Evolutionary conservation across 2,797 vertebrate species (phyloP).

Genomic region (Chaenodraco wilsoni): DNA sequence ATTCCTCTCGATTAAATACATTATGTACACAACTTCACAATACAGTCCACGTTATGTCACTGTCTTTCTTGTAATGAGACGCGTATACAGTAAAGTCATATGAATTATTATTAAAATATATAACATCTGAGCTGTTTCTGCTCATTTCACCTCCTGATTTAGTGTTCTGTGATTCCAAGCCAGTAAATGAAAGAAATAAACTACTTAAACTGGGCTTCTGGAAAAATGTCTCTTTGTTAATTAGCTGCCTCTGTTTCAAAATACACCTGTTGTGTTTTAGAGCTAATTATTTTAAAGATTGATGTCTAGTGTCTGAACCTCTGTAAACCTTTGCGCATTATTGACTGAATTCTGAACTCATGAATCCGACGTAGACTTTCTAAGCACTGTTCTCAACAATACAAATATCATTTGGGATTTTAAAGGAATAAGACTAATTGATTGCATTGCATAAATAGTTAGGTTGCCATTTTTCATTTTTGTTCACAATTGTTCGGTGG

Average conservation of each 20-base stretch:
- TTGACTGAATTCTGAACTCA: too few relatives aligned
- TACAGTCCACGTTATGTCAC: too few relatives aligned
- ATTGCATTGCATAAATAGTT: background rate
- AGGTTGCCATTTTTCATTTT: background rate
- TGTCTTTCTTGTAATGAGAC: too few relatives aligned
- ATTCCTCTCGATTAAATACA: background rate
- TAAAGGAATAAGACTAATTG: too few relatives aligned
- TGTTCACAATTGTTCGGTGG: background rate
- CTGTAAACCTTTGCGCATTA: too few relatives aligned
- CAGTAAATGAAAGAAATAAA: slow-evolving; percentile 8
- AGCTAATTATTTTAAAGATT: slow-evolving; percentile 30
- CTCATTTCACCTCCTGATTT: slow-evolving; percentile 13
- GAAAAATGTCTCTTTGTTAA: slow-evolving; percentile 22
- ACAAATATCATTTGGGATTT: too few relatives aligned
- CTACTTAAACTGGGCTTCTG: too few relatives aligned
- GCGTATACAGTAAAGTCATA: background rate
- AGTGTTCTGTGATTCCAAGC: slow-evolving; percentile 25
- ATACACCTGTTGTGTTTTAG: slow-evolving; percentile 50
- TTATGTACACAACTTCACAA: background rate
- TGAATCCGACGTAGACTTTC: too few relatives aligned
- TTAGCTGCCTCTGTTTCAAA: slow-evolving; percentile 43
- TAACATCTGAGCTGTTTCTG: background rate
- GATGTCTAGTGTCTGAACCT: too few relatives aligned
- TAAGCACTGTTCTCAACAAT: too few relatives aligned
- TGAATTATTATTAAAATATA: background rate